phyloP scores from a whole-genome alignment of 2,113 vertebrate genomes.

The Callionymus lyra region DNA sequence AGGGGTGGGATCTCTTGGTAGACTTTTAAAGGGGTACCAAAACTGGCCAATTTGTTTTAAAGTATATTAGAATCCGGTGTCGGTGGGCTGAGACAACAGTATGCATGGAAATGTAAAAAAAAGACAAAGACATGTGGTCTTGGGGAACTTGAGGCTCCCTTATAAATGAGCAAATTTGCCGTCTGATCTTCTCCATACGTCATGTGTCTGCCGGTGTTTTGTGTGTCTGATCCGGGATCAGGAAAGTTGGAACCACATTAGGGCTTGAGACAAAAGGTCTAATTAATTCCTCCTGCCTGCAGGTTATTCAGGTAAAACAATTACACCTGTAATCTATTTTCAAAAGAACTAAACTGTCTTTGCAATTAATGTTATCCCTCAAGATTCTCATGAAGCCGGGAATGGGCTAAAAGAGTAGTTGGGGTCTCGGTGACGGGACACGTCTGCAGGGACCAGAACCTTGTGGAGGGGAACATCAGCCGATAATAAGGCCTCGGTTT shows the following conservation, averaged over 20 bases:
- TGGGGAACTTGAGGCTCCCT: no score
- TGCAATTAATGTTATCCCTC: constrained; percentile 58
- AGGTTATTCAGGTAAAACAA: constrained; percentile 64
- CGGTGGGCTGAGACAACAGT: no score
- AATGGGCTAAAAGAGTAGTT: constrained; percentile 27
- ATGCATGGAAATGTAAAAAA: no score
- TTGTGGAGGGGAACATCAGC: constrained; percentile 1
- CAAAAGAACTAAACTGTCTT: constrained; percentile 56
- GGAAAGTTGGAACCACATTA: constrained; percentile 43
- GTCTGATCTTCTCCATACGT: no score
- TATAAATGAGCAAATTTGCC: no score
- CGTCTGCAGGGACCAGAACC: constrained; percentile 31
- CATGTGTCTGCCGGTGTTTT: no score
- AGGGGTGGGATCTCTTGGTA: no score
- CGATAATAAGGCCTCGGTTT: constrained; percentile 7
- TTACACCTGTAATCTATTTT: constrained; percentile 67
- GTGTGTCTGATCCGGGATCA: constrained; percentile 15
- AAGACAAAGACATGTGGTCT: no score
- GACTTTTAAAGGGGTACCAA: no score
- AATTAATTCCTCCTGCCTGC: constrained; percentile 59
- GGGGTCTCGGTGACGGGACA: constrained; percentile 34
- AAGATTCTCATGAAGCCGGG: constrained; percentile 44
- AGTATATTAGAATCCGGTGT: no score
- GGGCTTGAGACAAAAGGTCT: constrained; percentile 52
- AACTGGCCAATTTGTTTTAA: no score